Evolutionary conservation across 2,113 vertebrate genomes (phyloP).

Genomic region (Dolichotis patagonum): DNA sequence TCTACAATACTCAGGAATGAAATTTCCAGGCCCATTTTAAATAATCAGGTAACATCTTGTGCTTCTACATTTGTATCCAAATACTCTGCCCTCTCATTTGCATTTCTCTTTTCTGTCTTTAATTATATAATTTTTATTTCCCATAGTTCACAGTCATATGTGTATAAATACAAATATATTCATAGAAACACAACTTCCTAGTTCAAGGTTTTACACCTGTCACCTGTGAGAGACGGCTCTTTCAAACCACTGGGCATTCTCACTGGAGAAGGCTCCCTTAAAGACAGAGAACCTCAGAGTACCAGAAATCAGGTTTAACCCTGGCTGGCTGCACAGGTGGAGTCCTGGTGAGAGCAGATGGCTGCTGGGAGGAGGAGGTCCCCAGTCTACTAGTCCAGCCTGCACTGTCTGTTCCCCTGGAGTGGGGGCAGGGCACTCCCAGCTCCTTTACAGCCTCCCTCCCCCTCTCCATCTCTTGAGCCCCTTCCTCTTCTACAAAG

Average conservation of each 20-base stretch:
- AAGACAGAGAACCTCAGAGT: background rate
- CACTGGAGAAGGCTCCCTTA: background rate
- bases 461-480: rapidly evolving
- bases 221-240: background rate
- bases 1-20: background rate
- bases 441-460: background rate
- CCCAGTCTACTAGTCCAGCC: too few relatives aligned
- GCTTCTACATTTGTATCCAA: background rate
- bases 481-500: background rate
- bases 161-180: background rate
- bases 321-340: background rate
- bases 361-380: too few relatives aligned
- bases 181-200: background rate
- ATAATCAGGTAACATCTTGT: background rate
- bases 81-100: background rate
- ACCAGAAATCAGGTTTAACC: background rate
- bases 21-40: background rate
- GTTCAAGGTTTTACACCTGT: background rate
- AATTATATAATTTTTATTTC: background rate
- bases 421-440: background rate
- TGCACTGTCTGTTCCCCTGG: background rate
- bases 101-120: background rate
- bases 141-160: background rate
- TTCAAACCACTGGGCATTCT: background rate
- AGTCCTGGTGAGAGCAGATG: background rate